Evolutionary conservation across 2,797 vertebrate genomes (phyloP).

Genomic region (Echiichthys vipera): DNA sequence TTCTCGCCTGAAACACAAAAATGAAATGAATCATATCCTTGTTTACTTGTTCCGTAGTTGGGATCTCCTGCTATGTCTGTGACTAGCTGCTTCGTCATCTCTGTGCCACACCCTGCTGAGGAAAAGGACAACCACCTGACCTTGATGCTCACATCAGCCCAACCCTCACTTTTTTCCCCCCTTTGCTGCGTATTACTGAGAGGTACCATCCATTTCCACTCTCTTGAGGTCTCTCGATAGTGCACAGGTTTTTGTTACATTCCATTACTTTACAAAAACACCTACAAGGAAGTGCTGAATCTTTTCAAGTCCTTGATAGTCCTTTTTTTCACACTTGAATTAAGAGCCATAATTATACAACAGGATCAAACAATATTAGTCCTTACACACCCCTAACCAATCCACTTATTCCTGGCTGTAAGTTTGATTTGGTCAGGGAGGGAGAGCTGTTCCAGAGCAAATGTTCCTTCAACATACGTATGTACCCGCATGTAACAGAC

Average conservation of each 20-base stretch:
- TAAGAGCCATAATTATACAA: constrained; percentile 38
- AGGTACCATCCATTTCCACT: constrained; percentile 48
- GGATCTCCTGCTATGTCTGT: constrained; percentile 75
- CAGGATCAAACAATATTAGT: constrained; percentile 6
- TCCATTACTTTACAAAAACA: constrained; percentile 29
- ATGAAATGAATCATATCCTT: constrained; percentile 51
- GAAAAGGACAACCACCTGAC: constrained; percentile 80
- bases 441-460: constrained; percentile 7
- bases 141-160: constrained; percentile 74
- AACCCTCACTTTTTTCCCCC: constrained; percentile 42
- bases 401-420: neutral
- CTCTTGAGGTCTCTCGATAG: constrained; percentile 24
- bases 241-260: constrained; percentile 33
- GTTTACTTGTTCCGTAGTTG: constrained; percentile 57
- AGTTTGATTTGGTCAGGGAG: constrained; percentile 11
- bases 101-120: constrained; percentile 79
- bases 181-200: constrained; percentile 33
- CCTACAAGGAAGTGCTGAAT: constrained; percentile 9
- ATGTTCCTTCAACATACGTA: neutral
- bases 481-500: constrained; percentile 15
- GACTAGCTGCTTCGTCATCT: constrained; percentile 80
- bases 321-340: constrained; percentile 26
- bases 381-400: constrained; percentile 14
- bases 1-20: constrained; percentile 23
- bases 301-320: constrained; percentile 19